These are phyloP conservation scores for Cotesia chilonis DNA, from an alignment of 1,140 invertebrate genomes.

Conservation along the genomic window DNA sequence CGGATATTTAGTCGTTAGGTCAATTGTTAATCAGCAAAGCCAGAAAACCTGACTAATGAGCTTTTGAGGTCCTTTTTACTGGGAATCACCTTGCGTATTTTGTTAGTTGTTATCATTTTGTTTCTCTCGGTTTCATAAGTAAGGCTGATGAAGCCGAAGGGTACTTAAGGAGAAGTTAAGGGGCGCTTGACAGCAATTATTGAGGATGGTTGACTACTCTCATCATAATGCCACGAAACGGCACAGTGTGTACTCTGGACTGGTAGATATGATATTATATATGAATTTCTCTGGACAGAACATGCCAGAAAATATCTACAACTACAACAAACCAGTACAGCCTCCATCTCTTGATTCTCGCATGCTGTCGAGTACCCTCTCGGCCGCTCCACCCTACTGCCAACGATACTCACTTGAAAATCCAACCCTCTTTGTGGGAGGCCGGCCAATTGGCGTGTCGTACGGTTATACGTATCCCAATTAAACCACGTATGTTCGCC, in stretches of 20 bases:
- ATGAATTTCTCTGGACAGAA: not conserved
- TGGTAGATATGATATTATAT: slow-evolving; percentile 15
- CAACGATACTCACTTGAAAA: slow-evolving; percentile 56
- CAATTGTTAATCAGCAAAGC: slow-evolving; percentile 37
- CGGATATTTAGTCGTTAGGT: too few species aligned
- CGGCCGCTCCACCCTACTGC: slow-evolving; percentile 57
- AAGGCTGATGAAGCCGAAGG: slow-evolving; percentile 31
- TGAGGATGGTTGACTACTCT: slow-evolving; percentile 27
- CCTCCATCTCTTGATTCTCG: slow-evolving; percentile 8
- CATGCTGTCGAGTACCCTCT: slow-evolving; percentile 48
- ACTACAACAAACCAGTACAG: slow-evolving; percentile 13
- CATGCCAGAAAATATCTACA: slow-evolving; percentile 1
- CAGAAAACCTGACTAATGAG: slow-evolving; percentile 58
- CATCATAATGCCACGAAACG: slow-evolving; percentile 30
- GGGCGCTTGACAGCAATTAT: slow-evolving; percentile 14
- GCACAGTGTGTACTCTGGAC: slow-evolving; percentile 15
- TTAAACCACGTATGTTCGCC: slow-evolving; percentile 36
- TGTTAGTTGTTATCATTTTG: slow-evolving; percentile 41
- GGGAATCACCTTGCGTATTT: slow-evolving; percentile 28
- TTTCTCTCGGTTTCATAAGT: slow-evolving; percentile 24
- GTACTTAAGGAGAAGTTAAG: slow-evolving; percentile 27
- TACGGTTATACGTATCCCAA: slow-evolving; percentile 33
- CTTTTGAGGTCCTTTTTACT: slow-evolving; percentile 47
- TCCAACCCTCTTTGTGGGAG: slow-evolving; percentile 51
- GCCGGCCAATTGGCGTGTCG: slow-evolving; percentile 51